Conservation (phyloP, 2,888 invertebrate genomes). For the Theodoxus fluviatilis region DNA sequence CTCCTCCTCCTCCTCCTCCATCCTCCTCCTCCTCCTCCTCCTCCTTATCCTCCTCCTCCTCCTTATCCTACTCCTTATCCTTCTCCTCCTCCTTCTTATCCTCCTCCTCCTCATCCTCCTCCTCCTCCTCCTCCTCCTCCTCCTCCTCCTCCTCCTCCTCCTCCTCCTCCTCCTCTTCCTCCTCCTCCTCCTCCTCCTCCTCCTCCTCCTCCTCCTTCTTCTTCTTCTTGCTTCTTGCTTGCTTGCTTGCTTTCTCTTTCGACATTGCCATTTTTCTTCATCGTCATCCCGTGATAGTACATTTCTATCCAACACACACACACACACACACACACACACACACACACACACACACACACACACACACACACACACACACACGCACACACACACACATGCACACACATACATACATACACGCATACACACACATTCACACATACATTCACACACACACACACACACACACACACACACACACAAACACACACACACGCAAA, state of each 20-base stretch:
- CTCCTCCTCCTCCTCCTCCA: constrained; percentile 1
- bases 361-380: constrained; percentile 5
- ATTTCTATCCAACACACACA: not conserved
- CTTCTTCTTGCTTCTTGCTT: too few species aligned
- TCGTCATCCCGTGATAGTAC: not conserved
- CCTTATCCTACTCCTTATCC: constrained; percentile 1
- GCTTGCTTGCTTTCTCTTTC: not conserved
- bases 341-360: constrained; percentile 6
- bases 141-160: not conserved
- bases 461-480: constrained; percentile 5
- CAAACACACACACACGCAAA: not conserved
- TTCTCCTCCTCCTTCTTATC: not conserved
- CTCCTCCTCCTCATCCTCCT: not conserved
- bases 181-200: not conserved
- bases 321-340: not conserved
- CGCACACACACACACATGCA: not conserved
- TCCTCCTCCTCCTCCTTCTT: not conserved
- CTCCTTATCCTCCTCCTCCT: not conserved
- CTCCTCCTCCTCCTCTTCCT: not conserved
- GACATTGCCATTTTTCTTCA: not conserved
- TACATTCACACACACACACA: not conserved
- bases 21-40: constrained; percentile 9
- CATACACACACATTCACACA: not conserved
- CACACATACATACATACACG: not conserved
- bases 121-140: not conserved